Conservation (phyloP, 92 coral and sea anemone genomes). For the Zoanthus sociatus region DNA sequence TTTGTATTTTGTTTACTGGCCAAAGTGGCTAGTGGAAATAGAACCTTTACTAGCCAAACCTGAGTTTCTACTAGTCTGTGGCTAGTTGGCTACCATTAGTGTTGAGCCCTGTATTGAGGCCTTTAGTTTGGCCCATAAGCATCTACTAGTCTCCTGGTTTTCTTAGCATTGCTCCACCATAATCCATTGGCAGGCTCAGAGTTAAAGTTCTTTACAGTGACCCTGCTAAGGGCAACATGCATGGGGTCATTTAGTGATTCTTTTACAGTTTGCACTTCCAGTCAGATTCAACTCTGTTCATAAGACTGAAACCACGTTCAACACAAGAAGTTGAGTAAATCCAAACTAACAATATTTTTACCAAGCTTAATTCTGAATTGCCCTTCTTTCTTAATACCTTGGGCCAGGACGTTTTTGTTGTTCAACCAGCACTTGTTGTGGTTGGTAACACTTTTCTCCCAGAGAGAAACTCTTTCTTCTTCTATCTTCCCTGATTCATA, state of each 20-base stretch:
- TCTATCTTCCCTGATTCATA: too few relatives aligned
- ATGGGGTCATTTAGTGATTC: conserved; percentile 60
- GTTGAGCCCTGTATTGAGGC: too few relatives aligned
- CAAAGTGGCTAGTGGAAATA: too few relatives aligned
- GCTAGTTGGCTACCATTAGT: too few relatives aligned
- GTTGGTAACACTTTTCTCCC: not conserved
- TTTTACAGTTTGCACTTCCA: conserved; percentile 54
- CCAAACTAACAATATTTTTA: conserved; percentile 48
- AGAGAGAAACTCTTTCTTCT: too few relatives aligned
- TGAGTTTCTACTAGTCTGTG: too few relatives aligned
- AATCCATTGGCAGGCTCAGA: too few relatives aligned
- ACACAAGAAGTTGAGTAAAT: conserved; percentile 56
- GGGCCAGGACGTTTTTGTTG: conserved; percentile 29
- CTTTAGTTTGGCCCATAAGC: too few relatives aligned
- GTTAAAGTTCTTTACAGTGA: conserved; percentile 25
- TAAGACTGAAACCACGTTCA: conserved; percentile 55
- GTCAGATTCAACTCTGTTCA: conserved; percentile 51
- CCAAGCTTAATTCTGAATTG: conserved; percentile 40
- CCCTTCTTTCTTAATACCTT: conserved; percentile 27
- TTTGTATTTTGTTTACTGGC: too few relatives aligned
- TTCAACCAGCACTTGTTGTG: conserved; percentile 18
- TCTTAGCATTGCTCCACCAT: too few relatives aligned
- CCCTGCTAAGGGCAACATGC: conserved; percentile 65
- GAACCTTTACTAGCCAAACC: too few relatives aligned
- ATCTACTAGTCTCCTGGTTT: too few relatives aligned